Conservation (phyloP, 2,888 invertebrate genomes). For the Tricholauxania praeusta region DNA sequence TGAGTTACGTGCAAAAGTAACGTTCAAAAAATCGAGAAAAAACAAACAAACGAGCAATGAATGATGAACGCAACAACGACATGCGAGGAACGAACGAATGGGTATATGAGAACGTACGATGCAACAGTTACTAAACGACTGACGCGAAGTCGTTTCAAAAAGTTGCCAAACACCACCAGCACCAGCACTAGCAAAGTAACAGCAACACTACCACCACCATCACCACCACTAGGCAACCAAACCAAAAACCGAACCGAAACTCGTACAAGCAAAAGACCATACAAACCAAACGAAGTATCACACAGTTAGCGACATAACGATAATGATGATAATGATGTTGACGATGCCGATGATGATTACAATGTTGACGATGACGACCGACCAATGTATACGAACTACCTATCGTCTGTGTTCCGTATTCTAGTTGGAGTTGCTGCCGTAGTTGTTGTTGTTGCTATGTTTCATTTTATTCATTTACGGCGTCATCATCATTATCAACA, state of each 20-base stretch:
- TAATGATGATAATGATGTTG: slow-evolving; percentile 3
- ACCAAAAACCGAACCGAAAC: not conserved
- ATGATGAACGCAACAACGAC: slow-evolving; percentile 32
- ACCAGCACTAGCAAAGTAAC: slow-evolving; percentile 3
- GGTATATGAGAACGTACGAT: slow-evolving; percentile 60
- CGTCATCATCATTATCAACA: slow-evolving; percentile 17
- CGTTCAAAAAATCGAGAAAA: not conserved
- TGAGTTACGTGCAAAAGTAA: not conserved
- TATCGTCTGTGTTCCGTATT: slow-evolving; percentile 20
- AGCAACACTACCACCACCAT: slow-evolving; percentile 6
- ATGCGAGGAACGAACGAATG: slow-evolving; percentile 36
- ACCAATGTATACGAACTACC: slow-evolving; percentile 27
- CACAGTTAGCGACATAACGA: not conserved
- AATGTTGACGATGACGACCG: slow-evolving; percentile 12
- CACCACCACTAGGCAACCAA: not conserved
- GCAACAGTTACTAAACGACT: slow-evolving; percentile 68
- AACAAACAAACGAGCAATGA: slow-evolving; percentile 3
- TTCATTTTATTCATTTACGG: slow-evolving; percentile 29
- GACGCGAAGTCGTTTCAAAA: slow-evolving; percentile 60
- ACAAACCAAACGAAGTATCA: not conserved
- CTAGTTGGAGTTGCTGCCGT: not conserved
- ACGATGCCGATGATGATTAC: not conserved
- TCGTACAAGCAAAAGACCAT: slow-evolving; percentile 4
- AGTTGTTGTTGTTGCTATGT: slow-evolving; percentile 31
- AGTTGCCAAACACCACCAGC: slow-evolving; percentile 59